Conservation (phyloP, 1,140 invertebrate genomes). For the Melanaphis sacchari region DNA sequence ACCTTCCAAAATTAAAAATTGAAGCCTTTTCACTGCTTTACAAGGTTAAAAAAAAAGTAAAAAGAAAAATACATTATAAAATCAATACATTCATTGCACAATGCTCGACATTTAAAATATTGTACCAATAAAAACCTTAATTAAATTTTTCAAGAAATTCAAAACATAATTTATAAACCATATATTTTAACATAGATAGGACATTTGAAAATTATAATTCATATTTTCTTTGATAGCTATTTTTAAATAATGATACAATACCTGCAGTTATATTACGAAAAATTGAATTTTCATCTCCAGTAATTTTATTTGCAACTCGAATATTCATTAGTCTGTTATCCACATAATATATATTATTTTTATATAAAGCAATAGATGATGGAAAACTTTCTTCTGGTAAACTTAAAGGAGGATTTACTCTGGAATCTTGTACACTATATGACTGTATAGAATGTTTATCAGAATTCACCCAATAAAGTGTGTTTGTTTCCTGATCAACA, state of each 20-base stretch:
- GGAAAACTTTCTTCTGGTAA: conserved; percentile 62
- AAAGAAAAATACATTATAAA: no score
- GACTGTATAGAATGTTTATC: conserved; percentile 72
- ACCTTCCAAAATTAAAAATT: no score
- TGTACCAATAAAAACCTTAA: no score
- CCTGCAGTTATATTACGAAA: conserved; percentile 63
- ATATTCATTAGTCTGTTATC: conserved; percentile 69
- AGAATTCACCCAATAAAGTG: conserved; percentile 76
- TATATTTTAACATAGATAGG: neutral
- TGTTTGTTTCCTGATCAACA: conserved; percentile 69
- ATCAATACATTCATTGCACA: no score
- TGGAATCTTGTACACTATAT: conserved; percentile 68
- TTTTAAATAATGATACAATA: neutral
- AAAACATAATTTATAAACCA: neutral
- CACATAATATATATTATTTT: conserved; percentile 69
- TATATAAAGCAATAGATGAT: conserved; percentile 70
- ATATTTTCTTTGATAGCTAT: neutral
- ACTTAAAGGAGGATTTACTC: conserved; percentile 64
- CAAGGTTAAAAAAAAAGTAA: no score
- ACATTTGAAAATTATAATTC: neutral
- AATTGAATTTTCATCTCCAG: conserved; percentile 62
- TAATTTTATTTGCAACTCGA: conserved; percentile 67
- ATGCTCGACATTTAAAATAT: no score
- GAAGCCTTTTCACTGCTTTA: no score
- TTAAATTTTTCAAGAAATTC: neutral